A percentile compares a stretch with the other conserved stretches of the same genome.
Conservation (phyloP, 2,797 vertebrate genomes). For the Tangara arthus region DNA sequence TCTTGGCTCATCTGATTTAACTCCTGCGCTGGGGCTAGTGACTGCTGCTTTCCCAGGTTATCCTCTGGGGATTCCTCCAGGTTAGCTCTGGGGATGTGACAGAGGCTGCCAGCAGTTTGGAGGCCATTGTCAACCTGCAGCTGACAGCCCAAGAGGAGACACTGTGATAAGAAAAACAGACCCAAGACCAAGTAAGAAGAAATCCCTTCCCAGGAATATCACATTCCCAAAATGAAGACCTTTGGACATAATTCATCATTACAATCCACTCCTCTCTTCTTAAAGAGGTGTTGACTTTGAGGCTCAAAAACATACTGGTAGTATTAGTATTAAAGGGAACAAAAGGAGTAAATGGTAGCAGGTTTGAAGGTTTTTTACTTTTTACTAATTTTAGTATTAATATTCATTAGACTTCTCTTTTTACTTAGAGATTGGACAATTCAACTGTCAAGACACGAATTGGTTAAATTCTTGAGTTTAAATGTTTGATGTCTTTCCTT, state of each 20-base stretch:
- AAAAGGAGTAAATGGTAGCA: background rate
- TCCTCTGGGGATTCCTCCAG: no score
- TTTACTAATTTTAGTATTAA: background rate
- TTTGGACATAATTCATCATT: background rate
- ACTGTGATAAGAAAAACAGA: background rate
- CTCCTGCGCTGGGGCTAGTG: background rate
- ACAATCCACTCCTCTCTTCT: background rate
- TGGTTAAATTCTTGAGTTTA: background rate
- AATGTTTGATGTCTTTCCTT: background rate
- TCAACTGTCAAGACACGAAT: background rate
- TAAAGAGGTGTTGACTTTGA: background rate
- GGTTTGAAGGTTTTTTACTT: background rate
- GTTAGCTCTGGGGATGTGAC: background rate
- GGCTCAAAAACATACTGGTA: background rate
- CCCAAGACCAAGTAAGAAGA: background rate
- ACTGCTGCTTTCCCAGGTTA: background rate
- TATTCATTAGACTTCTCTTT: background rate
- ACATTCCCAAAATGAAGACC: background rate
- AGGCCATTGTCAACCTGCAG: background rate
- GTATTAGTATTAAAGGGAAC: background rate
- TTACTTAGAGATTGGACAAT: background rate
- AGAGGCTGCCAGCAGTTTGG: background rate
- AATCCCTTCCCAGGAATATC: background rate
- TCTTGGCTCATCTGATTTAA: background rate
- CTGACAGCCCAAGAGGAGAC: background rate